phyloP scores from a whole-genome alignment of 2,113 vertebrate genomes.

The Platichthys flesus region DNA sequence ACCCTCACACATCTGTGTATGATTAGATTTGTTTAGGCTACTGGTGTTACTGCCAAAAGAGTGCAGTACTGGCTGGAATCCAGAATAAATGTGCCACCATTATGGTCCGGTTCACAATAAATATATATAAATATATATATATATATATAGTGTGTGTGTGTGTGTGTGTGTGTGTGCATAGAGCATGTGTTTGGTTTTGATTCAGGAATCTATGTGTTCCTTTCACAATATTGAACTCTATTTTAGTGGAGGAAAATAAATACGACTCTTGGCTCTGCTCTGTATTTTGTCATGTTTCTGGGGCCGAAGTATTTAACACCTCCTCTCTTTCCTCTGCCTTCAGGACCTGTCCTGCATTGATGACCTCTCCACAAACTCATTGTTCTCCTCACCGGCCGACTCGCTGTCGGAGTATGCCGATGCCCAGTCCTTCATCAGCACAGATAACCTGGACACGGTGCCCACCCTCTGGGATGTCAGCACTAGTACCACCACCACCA shows the following conservation, averaged over 20 bases:
- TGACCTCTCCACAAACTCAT: conserved; percentile 89
- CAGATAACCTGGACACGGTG: conserved; percentile 86
- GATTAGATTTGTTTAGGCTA: conserved; percentile 56
- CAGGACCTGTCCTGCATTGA: conserved; percentile 93
- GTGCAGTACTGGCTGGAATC: conserved; percentile 14
- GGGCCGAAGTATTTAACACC: conserved; percentile 1
- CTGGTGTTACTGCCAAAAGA: conserved; percentile 31
- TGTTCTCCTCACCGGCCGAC: conserved; percentile 92
- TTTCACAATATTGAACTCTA: too few species aligned
- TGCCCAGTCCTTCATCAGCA: conserved; percentile 83
- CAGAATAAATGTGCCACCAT: conserved; percentile 32
- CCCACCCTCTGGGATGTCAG: conserved; percentile 93
- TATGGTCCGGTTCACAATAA: conserved; percentile 5
- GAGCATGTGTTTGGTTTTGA: too few species aligned
- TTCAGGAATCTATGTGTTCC: too few species aligned
- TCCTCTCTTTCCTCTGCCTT: conserved; percentile 26
- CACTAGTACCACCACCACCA: conserved; percentile 74
- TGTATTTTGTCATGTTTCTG: background rate
- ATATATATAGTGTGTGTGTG: too few species aligned
- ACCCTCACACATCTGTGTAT: conserved; percentile 54
- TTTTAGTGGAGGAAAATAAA: too few species aligned
- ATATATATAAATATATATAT: too few species aligned
- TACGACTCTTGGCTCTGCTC: background rate
- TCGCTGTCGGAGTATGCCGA: conserved; percentile 92
- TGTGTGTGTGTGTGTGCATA: too few species aligned